A percentile compares a stretch with the other conserved stretches of the same genome.
Evolutionary conservation across 2,113 vertebrate species (phyloP).

Genomic region (Shinisaurus crocodilurus): DNA sequence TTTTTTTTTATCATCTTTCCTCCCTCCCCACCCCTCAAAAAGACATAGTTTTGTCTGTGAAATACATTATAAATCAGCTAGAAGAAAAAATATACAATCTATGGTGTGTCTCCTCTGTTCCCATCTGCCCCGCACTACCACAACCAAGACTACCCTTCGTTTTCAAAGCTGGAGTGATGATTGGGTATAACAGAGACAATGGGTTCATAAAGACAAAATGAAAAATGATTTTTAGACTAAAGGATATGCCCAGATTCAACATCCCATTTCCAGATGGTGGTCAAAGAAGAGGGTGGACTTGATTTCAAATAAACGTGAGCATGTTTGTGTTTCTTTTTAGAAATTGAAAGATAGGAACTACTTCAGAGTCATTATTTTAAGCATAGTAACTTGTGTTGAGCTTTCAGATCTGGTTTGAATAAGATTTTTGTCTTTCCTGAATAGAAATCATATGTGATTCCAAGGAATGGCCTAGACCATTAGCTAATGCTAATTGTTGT

Average conservation of each 20-base stretch:
- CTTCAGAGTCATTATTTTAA: constrained; percentile 79
- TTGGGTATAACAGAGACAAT: constrained; percentile 55
- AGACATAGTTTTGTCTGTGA: constrained; percentile 62
- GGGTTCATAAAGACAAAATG: constrained; percentile 65
- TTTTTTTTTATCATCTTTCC: constrained; percentile 70
- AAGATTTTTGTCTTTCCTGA: constrained; percentile 80
- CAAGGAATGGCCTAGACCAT: constrained; percentile 80
- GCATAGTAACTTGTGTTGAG: constrained; percentile 74
- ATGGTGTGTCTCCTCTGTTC: constrained; percentile 43
- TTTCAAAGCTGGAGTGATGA: constrained; percentile 64
- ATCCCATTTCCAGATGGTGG: constrained; percentile 74
- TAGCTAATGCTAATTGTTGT: constrained; percentile 86
- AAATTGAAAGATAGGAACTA: constrained; percentile 79
- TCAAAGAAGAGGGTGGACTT: constrained; percentile 69
- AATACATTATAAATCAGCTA: constrained; percentile 73
- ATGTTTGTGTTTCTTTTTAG: constrained; percentile 63
- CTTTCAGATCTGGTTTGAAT: constrained; percentile 82
- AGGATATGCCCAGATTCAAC: constrained; percentile 56
- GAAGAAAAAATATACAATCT: constrained; percentile 59
- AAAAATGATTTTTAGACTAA: constrained; percentile 54
- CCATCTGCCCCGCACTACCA: background rate
- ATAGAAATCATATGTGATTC: constrained; percentile 83
- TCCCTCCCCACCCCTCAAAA: background rate
- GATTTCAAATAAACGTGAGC: constrained; percentile 81
- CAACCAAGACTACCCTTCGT: constrained; percentile 22